Evolutionary conservation across 2,888 invertebrate species (phyloP).

Genomic region (Tachina lurida): DNA sequence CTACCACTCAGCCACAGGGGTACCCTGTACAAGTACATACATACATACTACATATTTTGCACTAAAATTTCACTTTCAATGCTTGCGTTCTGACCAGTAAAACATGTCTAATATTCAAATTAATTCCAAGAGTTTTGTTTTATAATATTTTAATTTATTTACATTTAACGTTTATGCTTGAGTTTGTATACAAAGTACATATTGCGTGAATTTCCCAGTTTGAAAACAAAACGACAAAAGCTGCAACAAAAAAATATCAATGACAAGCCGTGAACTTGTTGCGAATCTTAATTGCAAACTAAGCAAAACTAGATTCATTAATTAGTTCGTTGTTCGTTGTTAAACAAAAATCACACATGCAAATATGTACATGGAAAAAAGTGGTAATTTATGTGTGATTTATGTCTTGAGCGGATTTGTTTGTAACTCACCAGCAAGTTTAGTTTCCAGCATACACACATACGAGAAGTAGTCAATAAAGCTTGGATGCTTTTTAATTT

Average conservation of each 20-base stretch:
- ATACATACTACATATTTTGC: neutral
- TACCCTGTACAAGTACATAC: neutral
- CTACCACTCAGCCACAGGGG: no score
- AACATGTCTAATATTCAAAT: slow-evolving; percentile 20
- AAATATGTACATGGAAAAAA: neutral
- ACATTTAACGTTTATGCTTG: slow-evolving; percentile 20
- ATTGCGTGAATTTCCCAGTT: neutral
- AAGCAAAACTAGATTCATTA: neutral
- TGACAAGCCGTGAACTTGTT: slow-evolving; percentile 66
- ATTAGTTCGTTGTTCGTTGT: neutral
- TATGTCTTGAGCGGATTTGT: slow-evolving; percentile 11
- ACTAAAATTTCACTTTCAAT: slow-evolving; percentile 1
- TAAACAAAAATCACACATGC: neutral
- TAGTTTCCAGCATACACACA: neutral
- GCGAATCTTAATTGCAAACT: neutral
- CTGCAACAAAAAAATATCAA: slow-evolving; percentile 57
- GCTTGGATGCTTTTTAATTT: no score
- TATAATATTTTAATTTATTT: slow-evolving; percentile 28
- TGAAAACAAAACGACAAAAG: slow-evolving; percentile 1
- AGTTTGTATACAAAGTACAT: neutral
- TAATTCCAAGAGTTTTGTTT: neutral
- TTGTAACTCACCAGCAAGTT: neutral
- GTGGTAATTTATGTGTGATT: slow-evolving; percentile 11
- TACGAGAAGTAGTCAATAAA: neutral
- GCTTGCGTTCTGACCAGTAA: slow-evolving; percentile 15